Evolutionary conservation across 1,140 invertebrate species (phyloP).

Genomic region (Drosophila pruinosa): DNA sequence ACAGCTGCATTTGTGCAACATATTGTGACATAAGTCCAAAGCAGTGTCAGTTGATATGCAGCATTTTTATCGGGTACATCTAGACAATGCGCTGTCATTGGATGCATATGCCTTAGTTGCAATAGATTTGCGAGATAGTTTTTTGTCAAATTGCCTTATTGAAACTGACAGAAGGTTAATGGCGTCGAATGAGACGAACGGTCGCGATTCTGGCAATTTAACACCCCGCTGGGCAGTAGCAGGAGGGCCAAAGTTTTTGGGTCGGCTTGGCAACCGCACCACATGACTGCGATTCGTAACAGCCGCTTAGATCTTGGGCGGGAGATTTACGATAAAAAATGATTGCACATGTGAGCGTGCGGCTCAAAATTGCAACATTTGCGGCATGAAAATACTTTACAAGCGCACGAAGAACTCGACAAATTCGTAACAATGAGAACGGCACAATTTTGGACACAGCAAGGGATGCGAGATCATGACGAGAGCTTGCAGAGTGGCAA

Average conservation of each 20-base stretch:
- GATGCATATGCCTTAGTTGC: constrained; percentile 52
- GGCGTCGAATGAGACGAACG: constrained; percentile 57
- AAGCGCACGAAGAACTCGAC: constrained; percentile 32
- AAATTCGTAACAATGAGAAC: constrained; percentile 55
- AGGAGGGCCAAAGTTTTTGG: too few species aligned
- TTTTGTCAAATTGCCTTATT: constrained; percentile 58
- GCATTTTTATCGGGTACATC: constrained; percentile 33
- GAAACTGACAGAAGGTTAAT: constrained; percentile 82
- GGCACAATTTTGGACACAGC: background rate
- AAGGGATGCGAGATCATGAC: background rate
- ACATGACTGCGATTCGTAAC: constrained; percentile 55
- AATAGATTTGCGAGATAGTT: constrained; percentile 56
- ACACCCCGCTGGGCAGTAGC: constrained; percentile 72
- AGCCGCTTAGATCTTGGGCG: constrained; percentile 47
- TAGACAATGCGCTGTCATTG: constrained; percentile 13
- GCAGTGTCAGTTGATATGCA: background rate
- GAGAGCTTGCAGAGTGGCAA: background rate
- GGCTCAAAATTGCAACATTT: constrained; percentile 75
- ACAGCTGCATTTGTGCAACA: background rate
- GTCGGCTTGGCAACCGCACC: constrained; percentile 25
- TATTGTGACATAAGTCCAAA: background rate
- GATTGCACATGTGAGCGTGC: constrained; percentile 76
- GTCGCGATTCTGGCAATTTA: constrained; percentile 62
- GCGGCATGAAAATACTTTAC: constrained; percentile 71
- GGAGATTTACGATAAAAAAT: constrained; percentile 79